Base-by-base conservation (phyloP, 2,113 vertebrate species). In the Myrmecobius fasciatus region DNA sequence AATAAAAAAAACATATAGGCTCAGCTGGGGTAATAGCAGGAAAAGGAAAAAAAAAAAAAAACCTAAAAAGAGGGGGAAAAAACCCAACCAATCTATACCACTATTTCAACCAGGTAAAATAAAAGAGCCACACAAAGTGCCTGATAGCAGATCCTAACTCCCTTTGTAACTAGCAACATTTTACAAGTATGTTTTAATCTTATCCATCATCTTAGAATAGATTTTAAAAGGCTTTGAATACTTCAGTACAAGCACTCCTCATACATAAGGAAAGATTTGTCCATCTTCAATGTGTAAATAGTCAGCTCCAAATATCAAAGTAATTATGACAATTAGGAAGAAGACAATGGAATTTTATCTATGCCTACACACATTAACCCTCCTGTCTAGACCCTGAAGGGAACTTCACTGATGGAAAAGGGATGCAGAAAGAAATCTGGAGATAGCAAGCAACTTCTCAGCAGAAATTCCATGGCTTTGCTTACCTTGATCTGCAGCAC, bases 401-500 rank as follows among this genome's bases (percentile, higher is more conserved):
- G 48, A 90, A 46, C 17, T 0, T 54, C 5, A 53, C 5, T 4
- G 4, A 48, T 28, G 7, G 1, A 75, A 91, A 88, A 49, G 6
- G 24, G 25, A 28, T 3, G 14, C 24, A 48, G 53, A 94, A 31
- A 53, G 56, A 60, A 67, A 25, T 14, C 8, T 92, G 36, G 93
- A n/a, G 36, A 36, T 3, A 90, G 53, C 92, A 4, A 28, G 67
- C 6, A 90, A 12, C 26, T 60, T 52, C 60, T 53, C 89, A 89
- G 43, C 83, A 25, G 5, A 8, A 88, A 52, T 53, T 53, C 94
- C 11, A 12, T 2, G 52, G 43, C 36, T 92, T 54, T 88, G 25
- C 12, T 52, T 97, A 99, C 99, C 99, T 99, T 99, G 98, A 99
- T 99, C 98, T 99, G 99, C 11, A 99, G 98, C 48, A 99, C 99